phyloP scores from a whole-genome alignment of 2,797 vertebrate species.

The Knipowitschia caucasica region DNA sequence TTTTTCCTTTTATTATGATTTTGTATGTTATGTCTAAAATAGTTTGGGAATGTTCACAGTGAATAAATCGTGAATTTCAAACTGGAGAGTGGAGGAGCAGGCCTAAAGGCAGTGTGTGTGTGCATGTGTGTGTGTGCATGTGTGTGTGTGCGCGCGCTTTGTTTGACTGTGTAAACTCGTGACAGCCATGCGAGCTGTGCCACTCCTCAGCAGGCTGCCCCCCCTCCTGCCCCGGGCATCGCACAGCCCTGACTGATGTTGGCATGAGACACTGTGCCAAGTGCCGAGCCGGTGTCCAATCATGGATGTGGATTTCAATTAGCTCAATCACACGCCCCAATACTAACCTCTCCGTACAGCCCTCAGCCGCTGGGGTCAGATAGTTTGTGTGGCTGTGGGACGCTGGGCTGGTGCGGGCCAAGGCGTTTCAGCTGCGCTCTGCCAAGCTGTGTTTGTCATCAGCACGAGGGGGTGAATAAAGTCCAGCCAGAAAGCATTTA shows the following conservation, averaged over 20 bases:
- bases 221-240: conserved; percentile 43
- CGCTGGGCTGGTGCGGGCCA: conserved; percentile 44
- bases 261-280: conserved; percentile 65
- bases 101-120: conserved; percentile 8
- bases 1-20: too few species aligned
- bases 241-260: conserved; percentile 64
- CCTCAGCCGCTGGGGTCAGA: conserved; percentile 48
- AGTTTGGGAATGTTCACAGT: neutral
- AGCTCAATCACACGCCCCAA: conserved; percentile 64
- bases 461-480: conserved; percentile 41
- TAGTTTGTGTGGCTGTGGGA: conserved; percentile 45
- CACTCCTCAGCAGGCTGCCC: conserved; percentile 51
- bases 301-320: conserved; percentile 78
- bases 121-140: conserved; percentile 11
- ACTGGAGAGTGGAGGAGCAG: neutral
- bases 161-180: conserved; percentile 30
- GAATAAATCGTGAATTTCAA: neutral
- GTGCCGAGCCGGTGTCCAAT: conserved; percentile 56
- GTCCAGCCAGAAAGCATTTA: conserved; percentile 12
- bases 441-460: conserved; percentile 63
- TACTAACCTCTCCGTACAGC: conserved; percentile 54
- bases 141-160: conserved; percentile 17
- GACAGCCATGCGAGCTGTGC: conserved; percentile 51
- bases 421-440: conserved; percentile 57
- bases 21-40: neutral